Percentiles rank a stretch among this genome's conserved stretches.
Evolutionary conservation across 2,888 invertebrate genomes (phyloP).

Genomic region (Tetranychus truncatus): DNA sequence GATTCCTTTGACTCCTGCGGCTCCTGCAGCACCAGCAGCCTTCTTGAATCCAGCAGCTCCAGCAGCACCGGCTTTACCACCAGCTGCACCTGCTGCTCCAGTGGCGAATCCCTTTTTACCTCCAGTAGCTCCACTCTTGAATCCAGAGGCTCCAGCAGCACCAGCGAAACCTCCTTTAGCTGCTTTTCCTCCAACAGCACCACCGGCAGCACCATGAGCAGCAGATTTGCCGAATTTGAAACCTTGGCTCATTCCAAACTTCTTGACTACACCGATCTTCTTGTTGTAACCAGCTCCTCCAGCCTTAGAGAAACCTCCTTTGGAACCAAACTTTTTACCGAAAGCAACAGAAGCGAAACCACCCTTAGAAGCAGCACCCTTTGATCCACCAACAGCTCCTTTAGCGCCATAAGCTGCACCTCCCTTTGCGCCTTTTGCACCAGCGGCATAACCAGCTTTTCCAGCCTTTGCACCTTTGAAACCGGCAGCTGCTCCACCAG

Average conservation of each 20-base stretch:
- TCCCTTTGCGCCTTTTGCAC: conserved; percentile 10
- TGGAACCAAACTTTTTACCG: conserved; percentile 17
- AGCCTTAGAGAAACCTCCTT: conserved; percentile 14
- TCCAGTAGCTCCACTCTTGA: no score
- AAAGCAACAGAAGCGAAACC: conserved; percentile 15
- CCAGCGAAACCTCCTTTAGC: not conserved
- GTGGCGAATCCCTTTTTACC: no score
- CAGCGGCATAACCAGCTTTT: conserved; percentile 14
- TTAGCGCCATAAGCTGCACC: conserved; percentile 10
- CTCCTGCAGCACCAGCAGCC: no score
- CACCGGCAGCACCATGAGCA: conserved; percentile 14
- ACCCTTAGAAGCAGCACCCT: conserved; percentile 14
- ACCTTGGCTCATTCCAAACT: conserved; percentile 15
- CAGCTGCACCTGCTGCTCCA: no score
- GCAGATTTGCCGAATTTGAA: conserved; percentile 18
- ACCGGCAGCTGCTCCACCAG: no score
- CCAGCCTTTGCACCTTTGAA: no score
- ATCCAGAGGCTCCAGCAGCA: not conserved
- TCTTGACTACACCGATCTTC: conserved; percentile 13
- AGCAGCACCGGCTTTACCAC: no score
- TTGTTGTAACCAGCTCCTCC: conserved; percentile 16
- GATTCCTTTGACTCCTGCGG: no score
- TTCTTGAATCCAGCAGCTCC: no score
- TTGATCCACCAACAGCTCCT: conserved; percentile 12
- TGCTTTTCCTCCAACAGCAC: conserved; percentile 14